These are phyloP conservation scores for Melanophora roralis DNA, from an alignment of 2,888 invertebrate species.

Conservation along the genomic window DNA sequence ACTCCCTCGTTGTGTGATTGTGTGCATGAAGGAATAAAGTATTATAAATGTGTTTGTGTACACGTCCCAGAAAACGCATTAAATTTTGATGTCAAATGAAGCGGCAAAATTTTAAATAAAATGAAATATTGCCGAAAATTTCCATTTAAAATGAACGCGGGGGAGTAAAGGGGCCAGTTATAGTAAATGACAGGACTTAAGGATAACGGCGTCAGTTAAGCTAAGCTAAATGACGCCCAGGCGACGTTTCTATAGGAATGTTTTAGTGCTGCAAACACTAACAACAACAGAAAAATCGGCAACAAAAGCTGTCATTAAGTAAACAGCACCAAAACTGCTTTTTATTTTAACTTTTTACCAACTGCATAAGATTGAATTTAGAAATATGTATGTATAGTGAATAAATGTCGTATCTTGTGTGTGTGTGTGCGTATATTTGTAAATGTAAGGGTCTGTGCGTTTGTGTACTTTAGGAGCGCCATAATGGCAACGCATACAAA, in stretches of 20 bases:
- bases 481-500: conserved; percentile 63
- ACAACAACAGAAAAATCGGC: conserved; percentile 5
- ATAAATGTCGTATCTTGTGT: conserved; percentile 12
- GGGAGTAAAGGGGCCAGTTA: background rate
- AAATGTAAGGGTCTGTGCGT: background rate
- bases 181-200: conserved; percentile 39
- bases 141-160: background rate
- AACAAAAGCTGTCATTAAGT: conserved; percentile 57
- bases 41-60: background rate
- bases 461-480: conserved; percentile 50
- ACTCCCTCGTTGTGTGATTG: background rate
- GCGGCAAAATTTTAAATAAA: conserved; percentile 73
- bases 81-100: conserved; percentile 72
- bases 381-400: conserved; percentile 44
- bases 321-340: conserved; percentile 56
- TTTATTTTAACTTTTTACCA: conserved; percentile 37
- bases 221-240: conserved; percentile 73
- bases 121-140: conserved; percentile 72
- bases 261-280: conserved; percentile 38
- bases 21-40: background rate
- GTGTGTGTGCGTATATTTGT: background rate
- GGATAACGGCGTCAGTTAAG: conserved; percentile 61
- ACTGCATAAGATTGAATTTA: conserved; percentile 54
- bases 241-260: conserved; percentile 67
- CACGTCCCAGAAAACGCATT: conserved; percentile 56